Percentiles rank a stretch among this genome's conserved stretches.
phyloP scores from a whole-genome alignment of 2,797 vertebrate species.

The Gymnopithys bicolor region DNA sequence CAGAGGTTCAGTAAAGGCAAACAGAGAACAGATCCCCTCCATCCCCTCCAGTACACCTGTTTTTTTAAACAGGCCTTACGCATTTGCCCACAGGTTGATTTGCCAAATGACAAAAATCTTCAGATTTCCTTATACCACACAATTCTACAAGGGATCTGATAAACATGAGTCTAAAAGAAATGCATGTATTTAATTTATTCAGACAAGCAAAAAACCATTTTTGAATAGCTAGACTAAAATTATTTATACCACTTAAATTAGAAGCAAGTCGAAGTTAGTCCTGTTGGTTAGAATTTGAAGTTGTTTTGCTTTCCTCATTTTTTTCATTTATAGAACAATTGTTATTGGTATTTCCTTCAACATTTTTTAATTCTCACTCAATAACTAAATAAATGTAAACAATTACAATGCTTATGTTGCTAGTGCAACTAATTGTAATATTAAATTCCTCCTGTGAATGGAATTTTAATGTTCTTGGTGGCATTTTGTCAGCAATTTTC shows the following conservation, averaged over 20 bases:
- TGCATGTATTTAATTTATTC: neutral
- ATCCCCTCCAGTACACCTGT: fast-evolving
- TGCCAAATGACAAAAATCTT: neutral
- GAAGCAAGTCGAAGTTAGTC: neutral
- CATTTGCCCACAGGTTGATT: neutral
- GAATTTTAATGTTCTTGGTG: conserved; percentile 64
- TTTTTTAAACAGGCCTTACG: neutral
- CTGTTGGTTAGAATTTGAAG: neutral
- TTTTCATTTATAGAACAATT: neutral
- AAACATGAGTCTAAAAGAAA: neutral
- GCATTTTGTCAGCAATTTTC: conserved; percentile 76
- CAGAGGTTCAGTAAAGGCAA: neutral
- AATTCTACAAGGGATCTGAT: neutral
- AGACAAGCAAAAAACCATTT: neutral
- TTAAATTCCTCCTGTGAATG: conserved; percentile 49
- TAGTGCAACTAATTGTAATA: conserved; percentile 65
- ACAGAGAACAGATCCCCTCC: neutral
- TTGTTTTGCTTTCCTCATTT: neutral
- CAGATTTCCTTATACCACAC: neutral
- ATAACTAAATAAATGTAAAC: conserved; percentile 62
- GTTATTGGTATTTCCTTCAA: conserved; percentile 12
- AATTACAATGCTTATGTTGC: conserved; percentile 53
- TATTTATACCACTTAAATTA: neutral
- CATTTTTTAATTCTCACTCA: conserved; percentile 36
- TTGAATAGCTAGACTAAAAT: neutral